Percentiles rank a stretch among this genome's conserved stretches.
Conservation (phyloP, 30 jellyfish, hydroid and myxozoan species). For the Turritopsis rubra region DNA sequence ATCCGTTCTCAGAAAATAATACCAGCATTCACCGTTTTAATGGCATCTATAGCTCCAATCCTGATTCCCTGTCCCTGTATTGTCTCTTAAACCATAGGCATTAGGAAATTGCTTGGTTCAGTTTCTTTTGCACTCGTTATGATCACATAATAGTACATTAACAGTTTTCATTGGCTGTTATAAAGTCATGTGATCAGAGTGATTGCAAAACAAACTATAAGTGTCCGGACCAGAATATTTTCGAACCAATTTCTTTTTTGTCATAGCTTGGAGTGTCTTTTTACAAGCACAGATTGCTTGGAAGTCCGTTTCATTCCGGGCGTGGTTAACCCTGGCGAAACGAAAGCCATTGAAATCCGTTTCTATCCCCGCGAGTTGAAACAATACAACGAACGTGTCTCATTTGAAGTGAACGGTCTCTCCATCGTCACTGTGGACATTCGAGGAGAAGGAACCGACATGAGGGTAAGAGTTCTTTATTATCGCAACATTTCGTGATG, state of each 20-base stretch:
- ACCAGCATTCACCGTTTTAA: no score
- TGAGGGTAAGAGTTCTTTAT: slow-evolving; percentile 54
- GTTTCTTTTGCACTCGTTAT: no score
- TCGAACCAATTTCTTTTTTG: slow-evolving; percentile 2
- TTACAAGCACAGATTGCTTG: slow-evolving; percentile 36
- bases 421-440: slow-evolving; percentile 51
- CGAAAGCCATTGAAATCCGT: slow-evolving; percentile 51
- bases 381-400: slow-evolving; percentile 50
- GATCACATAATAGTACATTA: no score
- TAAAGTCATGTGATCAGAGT: no score
- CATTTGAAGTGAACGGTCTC: slow-evolving; percentile 77
- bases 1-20: no score
- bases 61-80: no score
- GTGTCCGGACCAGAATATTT: no score
- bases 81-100: no score
- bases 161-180: no score
- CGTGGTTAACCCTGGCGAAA: slow-evolving; percentile 52
- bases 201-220: no score
- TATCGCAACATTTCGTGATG: neutral
- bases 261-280: slow-evolving; percentile 71
- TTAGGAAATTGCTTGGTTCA: no score
- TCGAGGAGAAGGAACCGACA: slow-evolving; percentile 83
- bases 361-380: slow-evolving; percentile 80
- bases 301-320: slow-evolving; percentile 66
- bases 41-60: no score